Evolutionary conservation across 1,140 invertebrate genomes (phyloP).

Genomic region (Tetramorium simillimum): DNA sequence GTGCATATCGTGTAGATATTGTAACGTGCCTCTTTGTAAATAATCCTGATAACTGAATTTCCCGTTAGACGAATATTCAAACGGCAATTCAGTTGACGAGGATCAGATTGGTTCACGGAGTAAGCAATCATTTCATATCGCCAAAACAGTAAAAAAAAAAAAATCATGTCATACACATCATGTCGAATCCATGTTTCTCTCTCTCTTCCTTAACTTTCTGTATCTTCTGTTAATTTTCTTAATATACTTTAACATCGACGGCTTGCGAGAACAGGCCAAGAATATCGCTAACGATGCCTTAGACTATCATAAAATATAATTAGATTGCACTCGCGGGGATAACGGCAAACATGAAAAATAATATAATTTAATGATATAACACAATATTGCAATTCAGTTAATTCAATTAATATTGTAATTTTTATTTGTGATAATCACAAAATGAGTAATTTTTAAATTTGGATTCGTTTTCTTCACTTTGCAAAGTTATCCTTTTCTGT

Average conservation of each 20-base stretch:
- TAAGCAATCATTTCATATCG: constrained; percentile 34
- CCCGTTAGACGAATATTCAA: constrained; percentile 22
- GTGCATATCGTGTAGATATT: constrained; percentile 47
- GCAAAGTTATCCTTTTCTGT: background rate
- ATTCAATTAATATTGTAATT: background rate
- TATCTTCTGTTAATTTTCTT: background rate
- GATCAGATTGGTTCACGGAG: constrained; percentile 31
- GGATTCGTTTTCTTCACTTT: background rate
- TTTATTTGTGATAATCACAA: background rate
- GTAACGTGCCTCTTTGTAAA: constrained; percentile 62
- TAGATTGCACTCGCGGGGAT: constrained; percentile 8
- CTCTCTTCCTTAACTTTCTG: constrained; percentile 3
- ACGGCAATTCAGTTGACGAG: constrained; percentile 39
- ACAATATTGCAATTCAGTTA: background rate
- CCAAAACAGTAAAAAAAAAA: background rate
- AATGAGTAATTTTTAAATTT: background rate
- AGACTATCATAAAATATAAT: constrained; percentile 8
- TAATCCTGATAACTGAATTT: constrained; percentile 63
- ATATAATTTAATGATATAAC: background rate
- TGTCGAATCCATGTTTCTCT: background rate
- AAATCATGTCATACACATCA: constrained; percentile 29
- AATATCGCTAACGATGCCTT: constrained; percentile 16
- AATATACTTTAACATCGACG: constrained; percentile 38
- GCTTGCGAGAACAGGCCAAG: background rate
- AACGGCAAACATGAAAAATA: background rate